These are phyloP conservation scores for Drosophila nikananu DNA, from an alignment of 1,140 invertebrate species.

Conservation along the genomic window DNA sequence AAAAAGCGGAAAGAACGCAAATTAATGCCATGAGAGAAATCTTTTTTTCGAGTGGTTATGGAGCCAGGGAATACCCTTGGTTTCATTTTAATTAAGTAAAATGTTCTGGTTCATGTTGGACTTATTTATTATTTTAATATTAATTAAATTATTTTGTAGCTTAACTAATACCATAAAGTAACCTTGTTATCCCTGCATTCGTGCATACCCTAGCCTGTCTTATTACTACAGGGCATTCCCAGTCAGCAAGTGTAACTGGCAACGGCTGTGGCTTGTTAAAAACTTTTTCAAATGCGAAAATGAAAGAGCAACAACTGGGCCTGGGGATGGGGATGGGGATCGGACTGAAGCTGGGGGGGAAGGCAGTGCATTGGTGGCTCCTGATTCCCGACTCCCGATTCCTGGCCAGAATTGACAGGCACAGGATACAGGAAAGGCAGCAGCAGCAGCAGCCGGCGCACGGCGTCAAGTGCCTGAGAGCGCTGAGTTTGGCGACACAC, in stretches of 20 bases:
- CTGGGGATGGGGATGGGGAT: not conserved
- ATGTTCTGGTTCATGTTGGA: too few relatives aligned
- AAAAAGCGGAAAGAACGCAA: constrained; percentile 41
- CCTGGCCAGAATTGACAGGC: constrained; percentile 68
- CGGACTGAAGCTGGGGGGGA: not conserved
- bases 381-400: constrained; percentile 5
- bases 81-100: not conserved
- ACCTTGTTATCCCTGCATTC: not conserved
- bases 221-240: constrained; percentile 12
- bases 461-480: constrained; percentile 70
- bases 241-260: constrained; percentile 16
- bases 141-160: too few relatives aligned
- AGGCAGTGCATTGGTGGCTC: not conserved
- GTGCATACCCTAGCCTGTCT: not conserved
- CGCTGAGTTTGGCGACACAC: constrained; percentile 62
- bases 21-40: not conserved
- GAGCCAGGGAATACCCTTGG: not conserved
- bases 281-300: constrained; percentile 80
- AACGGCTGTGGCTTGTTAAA: constrained; percentile 58
- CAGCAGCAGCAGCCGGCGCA: constrained; percentile 11
- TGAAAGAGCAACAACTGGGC: constrained; percentile 79
- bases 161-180: not conserved
- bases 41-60: not conserved
- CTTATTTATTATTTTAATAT: too few relatives aligned
- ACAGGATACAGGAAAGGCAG: constrained; percentile 68